These are phyloP conservation scores for Anseranas semipalmata DNA, from an alignment of 2,113 vertebrate species.

Conservation along the genomic window DNA sequence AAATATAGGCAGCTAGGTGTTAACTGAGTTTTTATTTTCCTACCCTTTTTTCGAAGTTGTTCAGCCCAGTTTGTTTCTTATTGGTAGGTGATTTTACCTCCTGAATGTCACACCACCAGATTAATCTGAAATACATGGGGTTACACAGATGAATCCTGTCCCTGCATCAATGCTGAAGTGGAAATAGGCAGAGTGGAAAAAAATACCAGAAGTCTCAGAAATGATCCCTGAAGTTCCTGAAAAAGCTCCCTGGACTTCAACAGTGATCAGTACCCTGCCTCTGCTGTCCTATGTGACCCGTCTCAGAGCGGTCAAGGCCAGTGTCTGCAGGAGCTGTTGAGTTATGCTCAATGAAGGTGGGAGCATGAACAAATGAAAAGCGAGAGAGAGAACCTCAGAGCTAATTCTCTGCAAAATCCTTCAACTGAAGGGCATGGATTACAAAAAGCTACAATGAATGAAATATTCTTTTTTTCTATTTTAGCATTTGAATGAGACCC, in stretches of 20 bases:
- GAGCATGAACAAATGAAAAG: background rate
- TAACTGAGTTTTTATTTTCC: background rate
- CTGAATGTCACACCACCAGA: background rate
- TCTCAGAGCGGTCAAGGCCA: fast-evolving
- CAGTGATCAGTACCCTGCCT: background rate
- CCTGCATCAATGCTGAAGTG: background rate
- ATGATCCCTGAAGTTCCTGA: background rate
- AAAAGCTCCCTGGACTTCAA: background rate
- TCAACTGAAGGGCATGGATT: background rate
- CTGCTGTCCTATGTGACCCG: too few species aligned
- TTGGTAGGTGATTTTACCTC: background rate
- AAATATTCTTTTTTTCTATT: background rate
- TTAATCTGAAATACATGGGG: background rate
- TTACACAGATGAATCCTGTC: background rate
- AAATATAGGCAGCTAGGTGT: background rate
- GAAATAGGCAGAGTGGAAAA: background rate
- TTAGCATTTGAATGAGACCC: background rate
- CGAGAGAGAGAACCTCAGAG: background rate
- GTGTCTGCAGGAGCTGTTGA: background rate
- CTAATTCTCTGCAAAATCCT: background rate
- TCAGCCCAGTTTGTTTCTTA: background rate
- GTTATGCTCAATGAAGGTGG: background rate
- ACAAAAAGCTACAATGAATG: background rate
- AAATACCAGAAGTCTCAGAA: background rate
- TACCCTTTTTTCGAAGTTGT: background rate